phyloP scores from a whole-genome alignment of 2,113 vertebrate species.

The Uria aalge region DNA sequence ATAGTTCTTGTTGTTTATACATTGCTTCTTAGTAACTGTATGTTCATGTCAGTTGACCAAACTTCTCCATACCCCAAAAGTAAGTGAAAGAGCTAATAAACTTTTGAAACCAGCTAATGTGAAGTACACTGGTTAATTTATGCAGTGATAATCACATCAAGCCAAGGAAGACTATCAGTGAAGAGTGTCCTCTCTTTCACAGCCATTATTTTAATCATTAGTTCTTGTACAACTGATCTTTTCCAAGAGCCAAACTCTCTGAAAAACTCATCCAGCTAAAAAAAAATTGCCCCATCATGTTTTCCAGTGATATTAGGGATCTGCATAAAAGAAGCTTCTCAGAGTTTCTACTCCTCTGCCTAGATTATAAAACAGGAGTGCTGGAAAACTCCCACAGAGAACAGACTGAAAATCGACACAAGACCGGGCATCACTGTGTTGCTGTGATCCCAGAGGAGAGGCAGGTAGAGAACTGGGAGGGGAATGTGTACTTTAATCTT shows the following conservation, averaged over 20 bases:
- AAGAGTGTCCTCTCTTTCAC: neutral
- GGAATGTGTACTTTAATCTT: neutral
- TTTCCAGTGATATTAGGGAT: neutral
- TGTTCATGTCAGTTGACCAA: neutral
- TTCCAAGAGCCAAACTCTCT: neutral
- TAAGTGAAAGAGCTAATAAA: neutral
- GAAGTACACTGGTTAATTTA: neutral
- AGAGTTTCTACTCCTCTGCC: neutral
- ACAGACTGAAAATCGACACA: conserved; percentile 1
- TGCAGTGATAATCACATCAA: neutral
- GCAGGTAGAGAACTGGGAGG: neutral
- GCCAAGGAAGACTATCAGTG: neutral
- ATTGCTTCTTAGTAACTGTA: neutral
- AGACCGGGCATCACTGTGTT: neutral
- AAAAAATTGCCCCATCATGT: neutral
- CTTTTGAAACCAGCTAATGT: neutral
- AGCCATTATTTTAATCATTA: neutral
- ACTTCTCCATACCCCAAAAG: neutral
- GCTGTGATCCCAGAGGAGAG: conserved; percentile 6
- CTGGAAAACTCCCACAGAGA: conserved; percentile 11
- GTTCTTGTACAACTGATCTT: neutral
- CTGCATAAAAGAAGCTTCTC: neutral
- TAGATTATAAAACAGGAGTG: neutral
- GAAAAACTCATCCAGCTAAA: neutral
- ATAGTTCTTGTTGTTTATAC: neutral